These are phyloP conservation scores for Drosophila arizonae DNA, from an alignment of 1,140 invertebrate genomes.

Conservation along the genomic window DNA sequence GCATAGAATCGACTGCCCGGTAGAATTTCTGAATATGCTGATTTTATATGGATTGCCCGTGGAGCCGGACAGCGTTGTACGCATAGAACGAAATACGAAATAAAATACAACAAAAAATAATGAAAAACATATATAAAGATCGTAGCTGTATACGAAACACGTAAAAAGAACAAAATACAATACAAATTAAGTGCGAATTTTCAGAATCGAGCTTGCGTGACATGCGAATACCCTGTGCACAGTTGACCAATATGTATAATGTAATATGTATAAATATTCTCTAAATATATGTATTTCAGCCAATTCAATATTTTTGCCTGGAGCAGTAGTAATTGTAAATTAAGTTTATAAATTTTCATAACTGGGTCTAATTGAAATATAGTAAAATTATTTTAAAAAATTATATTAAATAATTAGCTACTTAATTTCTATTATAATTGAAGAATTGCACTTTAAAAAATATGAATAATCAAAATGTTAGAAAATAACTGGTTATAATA, in stretches of 20 bases:
- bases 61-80: constrained; percentile 46
- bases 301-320: neutral
- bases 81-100: constrained; percentile 70
- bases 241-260: too few relatives aligned
- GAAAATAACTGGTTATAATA: too few relatives aligned
- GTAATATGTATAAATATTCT: neutral
- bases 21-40: constrained; percentile 81
- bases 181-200: constrained; percentile 39
- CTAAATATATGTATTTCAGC: neutral
- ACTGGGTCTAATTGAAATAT: too few relatives aligned
- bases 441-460: too few relatives aligned
- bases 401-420: too few relatives aligned
- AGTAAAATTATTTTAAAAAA: too few relatives aligned
- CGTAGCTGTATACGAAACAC: constrained; percentile 52
- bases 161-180: constrained; percentile 75
- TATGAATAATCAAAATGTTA: too few relatives aligned
- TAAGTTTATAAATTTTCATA: too few relatives aligned
- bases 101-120: constrained; percentile 61
- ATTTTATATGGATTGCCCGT: constrained; percentile 71
- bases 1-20: constrained; percentile 75
- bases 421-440: too few relatives aligned
- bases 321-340: too few relatives aligned
- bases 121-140: constrained; percentile 43
- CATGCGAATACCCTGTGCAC: constrained; percentile 12
- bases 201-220: neutral